Conservation (phyloP, 92 coral and sea anemone genomes). For the Bergia puertoricense region DNA sequence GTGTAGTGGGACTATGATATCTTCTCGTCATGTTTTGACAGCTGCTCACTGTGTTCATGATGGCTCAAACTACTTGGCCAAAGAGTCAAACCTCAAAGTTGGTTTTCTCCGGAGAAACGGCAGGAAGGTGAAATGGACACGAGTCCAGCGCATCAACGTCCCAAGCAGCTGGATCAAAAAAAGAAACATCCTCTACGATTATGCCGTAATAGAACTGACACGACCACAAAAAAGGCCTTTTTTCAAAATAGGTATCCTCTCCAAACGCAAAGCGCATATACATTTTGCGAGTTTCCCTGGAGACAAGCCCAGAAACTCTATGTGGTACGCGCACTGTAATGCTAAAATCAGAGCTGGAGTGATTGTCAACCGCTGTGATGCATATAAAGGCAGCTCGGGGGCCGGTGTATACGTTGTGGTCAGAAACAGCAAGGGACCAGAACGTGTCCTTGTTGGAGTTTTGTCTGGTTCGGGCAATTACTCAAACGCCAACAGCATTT, state of each 20-base stretch:
- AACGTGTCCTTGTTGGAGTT: constrained; percentile 69
- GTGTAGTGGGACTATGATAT: constrained; percentile 80
- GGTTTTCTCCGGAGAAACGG: constrained; percentile 58
- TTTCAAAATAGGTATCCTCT: constrained; percentile 21
- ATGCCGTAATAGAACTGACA: constrained; percentile 58
- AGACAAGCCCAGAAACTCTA: constrained; percentile 53
- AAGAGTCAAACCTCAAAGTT: constrained; percentile 55
- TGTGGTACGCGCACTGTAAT: constrained; percentile 66
- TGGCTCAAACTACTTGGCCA: constrained; percentile 50
- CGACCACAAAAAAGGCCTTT: constrained; percentile 33
- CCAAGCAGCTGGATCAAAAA: constrained; percentile 63
- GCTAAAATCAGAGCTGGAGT: constrained; percentile 45
- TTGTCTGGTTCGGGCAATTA: constrained; percentile 63
- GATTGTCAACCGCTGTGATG: constrained; percentile 64
- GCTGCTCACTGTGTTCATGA: constrained; percentile 87
- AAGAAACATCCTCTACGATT: constrained; percentile 49
- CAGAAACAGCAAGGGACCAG: not conserved
- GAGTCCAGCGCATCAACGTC: constrained; percentile 52
- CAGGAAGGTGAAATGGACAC: constrained; percentile 46
- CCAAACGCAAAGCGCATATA: constrained; percentile 17
- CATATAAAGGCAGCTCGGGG: constrained; percentile 65
- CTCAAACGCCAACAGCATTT: constrained; percentile 35
- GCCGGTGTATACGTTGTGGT: constrained; percentile 60
- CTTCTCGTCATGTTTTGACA: constrained; percentile 71
- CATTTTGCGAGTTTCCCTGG: constrained; percentile 66